Percentiles rank a stretch among this genome's conserved stretches.
Conservation (phyloP, 2,113 vertebrate species). For the Harpagus bidentatus region DNA sequence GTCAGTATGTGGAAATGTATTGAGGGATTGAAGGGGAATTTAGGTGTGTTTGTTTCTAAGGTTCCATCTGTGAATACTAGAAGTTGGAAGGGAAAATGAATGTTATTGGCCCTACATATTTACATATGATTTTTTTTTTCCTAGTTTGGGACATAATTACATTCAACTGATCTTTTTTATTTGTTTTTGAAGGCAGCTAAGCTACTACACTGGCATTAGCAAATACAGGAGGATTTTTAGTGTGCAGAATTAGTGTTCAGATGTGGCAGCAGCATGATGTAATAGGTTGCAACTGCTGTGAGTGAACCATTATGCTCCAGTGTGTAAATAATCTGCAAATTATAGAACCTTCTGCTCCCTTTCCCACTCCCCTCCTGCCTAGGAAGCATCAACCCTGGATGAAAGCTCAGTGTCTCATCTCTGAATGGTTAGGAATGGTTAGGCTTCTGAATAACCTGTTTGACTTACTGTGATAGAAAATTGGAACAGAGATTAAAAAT, state of each 20-base stretch:
- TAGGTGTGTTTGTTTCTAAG: background rate
- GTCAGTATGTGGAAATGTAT: background rate
- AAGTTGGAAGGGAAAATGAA: background rate
- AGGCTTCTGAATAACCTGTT: background rate
- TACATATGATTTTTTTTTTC: background rate
- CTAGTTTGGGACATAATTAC: background rate
- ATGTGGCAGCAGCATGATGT: background rate
- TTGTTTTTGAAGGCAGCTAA: background rate
- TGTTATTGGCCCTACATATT: background rate
- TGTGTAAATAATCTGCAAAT: slow-evolving; percentile 33
- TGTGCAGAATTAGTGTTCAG: background rate
- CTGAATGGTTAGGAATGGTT: background rate
- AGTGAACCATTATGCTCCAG: background rate
- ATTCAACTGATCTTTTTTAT: background rate
- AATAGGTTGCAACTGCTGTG: background rate
- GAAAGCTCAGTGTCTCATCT: background rate
- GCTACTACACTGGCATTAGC: background rate
- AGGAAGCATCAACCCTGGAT: background rate
- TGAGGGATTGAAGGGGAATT: background rate
- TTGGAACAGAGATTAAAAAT: background rate
- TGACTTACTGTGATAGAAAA: background rate
- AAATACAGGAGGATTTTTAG: background rate
- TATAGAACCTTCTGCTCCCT: background rate
- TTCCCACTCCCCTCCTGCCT: background rate
- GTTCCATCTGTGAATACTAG: background rate